Percentiles rank a stretch among this genome's conserved stretches.
These are phyloP conservation scores for Doryteuthis pealeii DNA, from an alignment of 1,140 invertebrate species.

Conservation along the genomic window DNA sequence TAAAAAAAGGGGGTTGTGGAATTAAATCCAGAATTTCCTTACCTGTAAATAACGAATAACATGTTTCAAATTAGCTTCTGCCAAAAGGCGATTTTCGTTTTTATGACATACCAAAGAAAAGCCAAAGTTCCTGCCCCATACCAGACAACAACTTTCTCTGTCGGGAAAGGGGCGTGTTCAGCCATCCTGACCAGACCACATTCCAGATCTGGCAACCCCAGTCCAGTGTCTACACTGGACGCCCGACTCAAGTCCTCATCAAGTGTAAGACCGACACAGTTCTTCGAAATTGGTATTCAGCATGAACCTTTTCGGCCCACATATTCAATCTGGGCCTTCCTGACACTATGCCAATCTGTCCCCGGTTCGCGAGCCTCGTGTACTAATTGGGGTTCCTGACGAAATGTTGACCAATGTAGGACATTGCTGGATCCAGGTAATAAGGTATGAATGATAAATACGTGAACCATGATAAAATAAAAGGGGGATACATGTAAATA, in stretches of 20 bases:
- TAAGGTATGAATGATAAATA: conserved; percentile 46
- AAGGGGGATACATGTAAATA: no score
- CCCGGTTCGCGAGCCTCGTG: not conserved
- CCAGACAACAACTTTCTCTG: conserved; percentile 46
- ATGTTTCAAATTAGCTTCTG: conserved; percentile 45
- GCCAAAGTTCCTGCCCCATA: conserved; percentile 43
- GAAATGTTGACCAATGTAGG: conserved; percentile 38
- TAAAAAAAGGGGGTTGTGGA: no score
- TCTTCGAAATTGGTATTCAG: conserved; percentile 48
- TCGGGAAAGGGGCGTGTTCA: conserved; percentile 23
- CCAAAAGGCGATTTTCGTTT: conserved; percentile 47
- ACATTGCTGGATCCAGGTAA: conserved; percentile 37
- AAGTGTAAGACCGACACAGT: conserved; percentile 33
- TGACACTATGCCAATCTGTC: not conserved
- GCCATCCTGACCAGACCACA: conserved; percentile 38
- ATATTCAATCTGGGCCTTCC: conserved; percentile 30
- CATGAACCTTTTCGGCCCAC: conserved; percentile 45
- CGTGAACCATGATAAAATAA: conserved; percentile 42
- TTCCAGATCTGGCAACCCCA: conserved; percentile 51
- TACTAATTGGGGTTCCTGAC: conserved; percentile 13
- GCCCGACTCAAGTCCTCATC: conserved; percentile 46
- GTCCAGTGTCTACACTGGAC: conserved; percentile 44
- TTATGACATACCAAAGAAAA: conserved; percentile 48
- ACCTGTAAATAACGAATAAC: conserved; percentile 45
- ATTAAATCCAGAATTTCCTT: not conserved